A percentile compares a stretch with the other conserved stretches of the same genome.
Evolutionary conservation across 2,113 vertebrate genomes (phyloP).

Genomic region (Ammodytes marinus): DNA sequence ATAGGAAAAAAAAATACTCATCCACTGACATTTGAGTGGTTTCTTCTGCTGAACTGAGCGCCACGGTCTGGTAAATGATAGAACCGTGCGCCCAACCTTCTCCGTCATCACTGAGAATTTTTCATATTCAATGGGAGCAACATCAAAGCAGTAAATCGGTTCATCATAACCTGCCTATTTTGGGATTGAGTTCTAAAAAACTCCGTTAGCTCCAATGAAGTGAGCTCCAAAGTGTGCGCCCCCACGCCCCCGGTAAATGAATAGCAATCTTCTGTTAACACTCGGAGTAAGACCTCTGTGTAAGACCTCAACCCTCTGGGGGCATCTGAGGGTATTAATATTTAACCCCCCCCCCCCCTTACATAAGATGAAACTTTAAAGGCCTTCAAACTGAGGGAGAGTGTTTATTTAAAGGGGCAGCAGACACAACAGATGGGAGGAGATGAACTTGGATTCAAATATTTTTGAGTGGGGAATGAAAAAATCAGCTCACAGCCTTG

Average conservation of each 20-base stretch:
- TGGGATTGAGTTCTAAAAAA: conserved; percentile 35
- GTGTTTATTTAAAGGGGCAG: conserved; percentile 51
- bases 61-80: conserved; percentile 11
- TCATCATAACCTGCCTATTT: conserved; percentile 37
- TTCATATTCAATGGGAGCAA: conserved; percentile 30
- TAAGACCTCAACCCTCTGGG: conserved; percentile 34
- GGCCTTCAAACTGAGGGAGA: conserved; percentile 39
- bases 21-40: background rate
- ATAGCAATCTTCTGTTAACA: conserved; percentile 59
- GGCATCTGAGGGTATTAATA: conserved; percentile 52
- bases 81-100: background rate
- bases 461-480: conserved; percentile 8
- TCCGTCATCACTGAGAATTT: conserved; percentile 14
- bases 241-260: conserved; percentile 6
- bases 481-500: conserved; percentile 15
- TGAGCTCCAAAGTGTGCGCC: conserved; percentile 31
- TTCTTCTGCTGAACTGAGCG: conserved; percentile 22
- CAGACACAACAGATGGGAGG: conserved; percentile 39
- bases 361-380: conserved; percentile 49
- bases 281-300: conserved; percentile 10
- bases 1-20: background rate
- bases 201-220: conserved; percentile 13
- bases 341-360: conserved; percentile 36
- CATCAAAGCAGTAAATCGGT: conserved; percentile 42
- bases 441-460: conserved; percentile 31